A percentile compares a stretch with the other conserved stretches of the same genome.
phyloP scores from a whole-genome alignment of 2,113 vertebrate genomes.

The Carassius carassius region DNA sequence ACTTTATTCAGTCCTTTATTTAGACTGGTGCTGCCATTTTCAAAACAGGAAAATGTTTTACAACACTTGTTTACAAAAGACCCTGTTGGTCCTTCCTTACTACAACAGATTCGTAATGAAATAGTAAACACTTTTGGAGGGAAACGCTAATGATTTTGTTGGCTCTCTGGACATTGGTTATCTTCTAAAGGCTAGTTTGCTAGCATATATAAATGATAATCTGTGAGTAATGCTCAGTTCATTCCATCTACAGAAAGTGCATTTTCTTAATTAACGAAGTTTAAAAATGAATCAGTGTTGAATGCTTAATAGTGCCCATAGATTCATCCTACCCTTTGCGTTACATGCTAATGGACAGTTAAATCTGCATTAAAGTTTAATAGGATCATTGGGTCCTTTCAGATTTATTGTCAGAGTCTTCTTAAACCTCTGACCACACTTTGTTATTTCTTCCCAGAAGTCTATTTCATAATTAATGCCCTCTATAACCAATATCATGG shows the following conservation, averaged over 20 bases:
- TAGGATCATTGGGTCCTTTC: constrained; percentile 63
- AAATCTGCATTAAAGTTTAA: constrained; percentile 69
- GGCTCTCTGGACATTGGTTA: neutral
- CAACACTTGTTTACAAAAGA: neutral
- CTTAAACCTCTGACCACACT: constrained; percentile 59
- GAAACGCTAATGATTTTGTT: constrained; percentile 1
- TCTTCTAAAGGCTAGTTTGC: neutral
- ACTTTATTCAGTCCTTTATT: neutral
- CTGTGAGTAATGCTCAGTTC: neutral
- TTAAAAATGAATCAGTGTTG: constrained; percentile 54
- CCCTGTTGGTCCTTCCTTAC: neutral
- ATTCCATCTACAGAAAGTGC: constrained; percentile 26
- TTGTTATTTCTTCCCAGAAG: constrained; percentile 63
- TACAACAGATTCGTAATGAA: neutral
- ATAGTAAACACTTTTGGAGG: neutral
- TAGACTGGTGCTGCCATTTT: neutral
- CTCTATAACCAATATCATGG: constrained; percentile 51
- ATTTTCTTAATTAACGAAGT: constrained; percentile 50
- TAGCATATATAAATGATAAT: neutral
- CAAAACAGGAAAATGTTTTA: neutral
- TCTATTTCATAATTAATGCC: constrained; percentile 64
- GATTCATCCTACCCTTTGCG: constrained; percentile 50
- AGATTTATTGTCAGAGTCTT: constrained; percentile 60
- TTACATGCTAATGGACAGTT: constrained; percentile 63
- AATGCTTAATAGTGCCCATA: constrained; percentile 49